phyloP scores from a whole-genome alignment of 1,140 invertebrate genomes.

The Cepaea nemoralis region DNA sequence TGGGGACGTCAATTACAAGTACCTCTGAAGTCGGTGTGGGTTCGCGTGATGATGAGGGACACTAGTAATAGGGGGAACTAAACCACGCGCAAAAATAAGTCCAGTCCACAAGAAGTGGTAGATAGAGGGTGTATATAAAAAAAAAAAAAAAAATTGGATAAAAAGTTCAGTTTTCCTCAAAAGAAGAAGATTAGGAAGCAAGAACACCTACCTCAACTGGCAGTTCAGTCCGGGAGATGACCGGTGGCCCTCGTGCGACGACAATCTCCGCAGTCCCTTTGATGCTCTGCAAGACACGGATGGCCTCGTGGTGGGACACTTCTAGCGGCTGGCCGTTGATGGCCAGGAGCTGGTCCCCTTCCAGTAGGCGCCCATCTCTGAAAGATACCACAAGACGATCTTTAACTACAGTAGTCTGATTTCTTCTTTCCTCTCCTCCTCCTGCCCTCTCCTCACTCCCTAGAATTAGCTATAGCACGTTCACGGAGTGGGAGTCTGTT shows the following conservation, averaged over 20 bases:
- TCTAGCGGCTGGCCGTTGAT: slow-evolving; percentile 88
- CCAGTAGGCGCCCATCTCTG: slow-evolving; percentile 83
- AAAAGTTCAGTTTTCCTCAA: neutral
- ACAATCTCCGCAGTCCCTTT: slow-evolving; percentile 82
- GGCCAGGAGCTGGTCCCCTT: slow-evolving; percentile 90
- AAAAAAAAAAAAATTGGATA: slow-evolving; percentile 27
- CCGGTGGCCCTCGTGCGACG: slow-evolving; percentile 76
- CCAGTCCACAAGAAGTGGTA: neutral
- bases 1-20: too few relatives aligned
- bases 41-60: too few relatives aligned
- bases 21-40: too few relatives aligned
- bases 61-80: too few relatives aligned
- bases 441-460: too few relatives aligned
- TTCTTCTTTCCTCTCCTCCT: too few relatives aligned
- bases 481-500: too few relatives aligned
- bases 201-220: slow-evolving; percentile 11
- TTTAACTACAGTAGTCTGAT: too few relatives aligned
- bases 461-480: too few relatives aligned
- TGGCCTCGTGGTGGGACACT: slow-evolving; percentile 89
- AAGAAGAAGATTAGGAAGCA: too few relatives aligned
- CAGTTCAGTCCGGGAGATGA: slow-evolving; percentile 40
- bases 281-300: slow-evolving; percentile 85
- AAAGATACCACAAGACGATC: slow-evolving; percentile 30
- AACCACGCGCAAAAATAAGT: neutral
- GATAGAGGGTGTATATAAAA: neutral